Percentiles rank a stretch among this genome's conserved stretches.
Evolutionary conservation across 2,888 invertebrate species (phyloP).

Genomic region (Phengaris arion): DNA sequence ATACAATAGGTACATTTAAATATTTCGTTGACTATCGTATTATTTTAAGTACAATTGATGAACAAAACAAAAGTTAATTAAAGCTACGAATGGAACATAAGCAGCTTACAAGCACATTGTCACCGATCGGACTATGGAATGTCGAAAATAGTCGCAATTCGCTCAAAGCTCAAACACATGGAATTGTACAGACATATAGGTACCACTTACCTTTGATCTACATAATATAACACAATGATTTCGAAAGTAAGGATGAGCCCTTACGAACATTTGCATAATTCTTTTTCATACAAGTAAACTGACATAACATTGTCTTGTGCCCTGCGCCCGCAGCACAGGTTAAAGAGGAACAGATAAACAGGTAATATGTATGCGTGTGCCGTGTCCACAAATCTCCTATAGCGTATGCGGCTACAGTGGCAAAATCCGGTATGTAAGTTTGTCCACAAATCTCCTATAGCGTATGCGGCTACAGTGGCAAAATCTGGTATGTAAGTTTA

Average conservation of each 20-base stretch:
- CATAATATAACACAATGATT: not conserved
- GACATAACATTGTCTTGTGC: not conserved
- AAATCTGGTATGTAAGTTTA: too few relatives aligned
- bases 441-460: too few relatives aligned
- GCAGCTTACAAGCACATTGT: not conserved
- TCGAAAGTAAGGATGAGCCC: not conserved
- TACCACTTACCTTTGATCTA: not conserved
- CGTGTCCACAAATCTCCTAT: too few relatives aligned
- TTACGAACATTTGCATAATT: not conserved
- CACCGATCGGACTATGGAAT: not conserved
- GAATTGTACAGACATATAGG: not conserved
- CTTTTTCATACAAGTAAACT: not conserved
- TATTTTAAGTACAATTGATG: not conserved
- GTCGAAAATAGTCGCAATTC: not conserved
- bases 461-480: too few relatives aligned
- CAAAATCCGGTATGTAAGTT: too few relatives aligned
- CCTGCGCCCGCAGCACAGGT: not conserved
- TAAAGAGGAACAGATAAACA: too few relatives aligned
- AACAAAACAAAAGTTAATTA: not conserved
- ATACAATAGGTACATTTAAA: too few relatives aligned
- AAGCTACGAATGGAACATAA: not conserved
- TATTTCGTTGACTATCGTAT: not conserved
- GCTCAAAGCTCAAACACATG: not conserved
- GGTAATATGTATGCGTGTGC: too few relatives aligned
- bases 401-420: too few relatives aligned